Base-by-base conservation (phyloP, 37 sponge, comb jelly and placozoan genomes). In the Spongilla lacustris region DNA sequence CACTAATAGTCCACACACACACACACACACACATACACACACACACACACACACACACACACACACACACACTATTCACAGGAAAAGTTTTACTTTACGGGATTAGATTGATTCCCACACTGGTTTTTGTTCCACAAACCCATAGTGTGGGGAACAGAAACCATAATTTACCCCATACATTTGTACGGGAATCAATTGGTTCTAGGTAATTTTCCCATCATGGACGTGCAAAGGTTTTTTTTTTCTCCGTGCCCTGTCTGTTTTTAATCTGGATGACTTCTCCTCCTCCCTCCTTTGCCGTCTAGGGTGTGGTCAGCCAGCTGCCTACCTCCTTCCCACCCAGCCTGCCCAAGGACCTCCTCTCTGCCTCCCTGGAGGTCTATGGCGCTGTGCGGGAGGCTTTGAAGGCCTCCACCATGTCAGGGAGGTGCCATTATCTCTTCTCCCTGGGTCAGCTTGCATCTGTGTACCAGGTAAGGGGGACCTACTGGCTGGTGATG, bases 401-500 rank as follows among this genome's bases (percentile, higher is more conserved):
- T 5, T 69, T 93, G 48, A 79, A 38, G 11, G 48, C 36, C 13
- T 93, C 94, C 10, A 69, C 75, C 73, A 81, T 86, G 72, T 90
- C 94, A 46, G 94, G 94, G 67, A 83, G 94, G 37, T 76, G 81
- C 24, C 94, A 93, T 76, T 93, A 93, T 77, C 36, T 89, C 67
- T 93, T 89, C 80, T 93, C 94, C 23, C 76, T 93, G 69, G 29
- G 35, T 0, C 71, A 86, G 8, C 48, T 93, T 19, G 85, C 77
- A 29, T 87, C 84, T 38, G 82, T 82, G 1, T 89, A 83, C 71
- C 90, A 89, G 81, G 94, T 93, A 38, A 66, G 35, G 25, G 24
- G 22, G n/a, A 8, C 46, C 46, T 46, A 46, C 46, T 4, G 4
- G 46, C 46, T 46, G 4, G 46, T 46, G 8, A 46, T 46, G 46